phyloP scores from a whole-genome alignment of 2,888 invertebrate species.

The Nomada goodeniana region DNA sequence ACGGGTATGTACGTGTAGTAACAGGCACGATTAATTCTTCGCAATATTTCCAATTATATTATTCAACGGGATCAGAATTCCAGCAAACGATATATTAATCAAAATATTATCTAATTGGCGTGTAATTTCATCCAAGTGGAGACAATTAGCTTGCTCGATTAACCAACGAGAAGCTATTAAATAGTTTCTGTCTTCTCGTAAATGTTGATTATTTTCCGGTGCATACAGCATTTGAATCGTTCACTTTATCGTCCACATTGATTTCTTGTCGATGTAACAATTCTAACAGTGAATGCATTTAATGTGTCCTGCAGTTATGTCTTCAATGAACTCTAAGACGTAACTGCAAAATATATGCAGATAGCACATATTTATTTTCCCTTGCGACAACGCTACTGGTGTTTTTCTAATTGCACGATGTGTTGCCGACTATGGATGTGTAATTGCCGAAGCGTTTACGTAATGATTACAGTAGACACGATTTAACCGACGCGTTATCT shows the following conservation, averaged over 20 bases:
- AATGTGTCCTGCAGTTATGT: neutral
- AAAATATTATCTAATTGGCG: neutral
- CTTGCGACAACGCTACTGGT: neutral
- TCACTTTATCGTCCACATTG: neutral
- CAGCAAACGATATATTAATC: neutral
- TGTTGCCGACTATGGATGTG: slow-evolving; percentile 39
- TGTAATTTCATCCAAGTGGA: neutral
- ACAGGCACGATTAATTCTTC: neutral
- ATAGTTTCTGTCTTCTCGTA: slow-evolving; percentile 22
- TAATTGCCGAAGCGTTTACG: slow-evolving; percentile 62
- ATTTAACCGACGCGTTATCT: slow-evolving; percentile 63
- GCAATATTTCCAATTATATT: neutral
- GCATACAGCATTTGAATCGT: neutral
- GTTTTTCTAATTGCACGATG: slow-evolving; percentile 54
- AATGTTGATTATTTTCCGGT: neutral
- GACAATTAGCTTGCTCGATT: slow-evolving; percentile 18
- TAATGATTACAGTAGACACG: slow-evolving; percentile 59
- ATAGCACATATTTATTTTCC: no score
- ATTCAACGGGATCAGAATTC: neutral
- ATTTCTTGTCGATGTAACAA: no score
- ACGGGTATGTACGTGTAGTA: neutral
- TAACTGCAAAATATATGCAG: neutral
- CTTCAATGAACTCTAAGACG: neutral
- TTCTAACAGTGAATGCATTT: no score
- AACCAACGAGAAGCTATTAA: slow-evolving; percentile 25